Evolutionary conservation across 2,113 vertebrate genomes (phyloP).

Genomic region (Bubo scandiacus): DNA sequence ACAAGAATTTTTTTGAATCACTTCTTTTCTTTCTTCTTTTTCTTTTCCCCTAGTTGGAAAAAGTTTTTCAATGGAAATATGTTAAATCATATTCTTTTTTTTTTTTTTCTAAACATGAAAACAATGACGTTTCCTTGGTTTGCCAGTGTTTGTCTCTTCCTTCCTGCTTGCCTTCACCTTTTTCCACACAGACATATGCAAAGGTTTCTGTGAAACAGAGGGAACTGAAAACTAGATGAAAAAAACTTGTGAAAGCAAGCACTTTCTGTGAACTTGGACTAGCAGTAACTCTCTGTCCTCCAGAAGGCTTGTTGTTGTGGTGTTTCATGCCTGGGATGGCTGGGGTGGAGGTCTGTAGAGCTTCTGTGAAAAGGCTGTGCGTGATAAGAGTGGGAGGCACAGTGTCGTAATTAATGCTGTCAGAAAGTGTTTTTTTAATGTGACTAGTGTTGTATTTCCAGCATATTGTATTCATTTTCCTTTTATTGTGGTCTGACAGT

Average conservation of each 20-base stretch:
- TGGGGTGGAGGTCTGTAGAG: slow-evolving; percentile 19
- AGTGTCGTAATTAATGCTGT: slow-evolving; percentile 52
- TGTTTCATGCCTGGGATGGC: background rate
- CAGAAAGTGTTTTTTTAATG: slow-evolving; percentile 26
- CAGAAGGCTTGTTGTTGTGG: background rate
- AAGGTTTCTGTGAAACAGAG: background rate
- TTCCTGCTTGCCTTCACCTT: background rate
- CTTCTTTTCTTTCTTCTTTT: background rate
- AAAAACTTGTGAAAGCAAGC: background rate
- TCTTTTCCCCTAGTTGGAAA: fast-evolving
- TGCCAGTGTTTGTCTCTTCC: background rate
- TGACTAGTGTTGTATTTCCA: slow-evolving; percentile 38
- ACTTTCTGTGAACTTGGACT: background rate
- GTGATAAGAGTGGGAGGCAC: slow-evolving; percentile 41
- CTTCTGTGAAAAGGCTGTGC: slow-evolving; percentile 13
- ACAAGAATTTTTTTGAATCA: background rate
- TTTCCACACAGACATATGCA: background rate
- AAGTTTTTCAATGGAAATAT: background rate
- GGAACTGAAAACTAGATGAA: background rate
- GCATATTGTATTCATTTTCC: slow-evolving; percentile 62
- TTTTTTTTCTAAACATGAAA: background rate
- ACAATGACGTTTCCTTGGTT: background rate
- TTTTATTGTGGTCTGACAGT: slow-evolving; percentile 53
- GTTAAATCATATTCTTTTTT: background rate
- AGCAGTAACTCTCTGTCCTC: background rate